Conservation (phyloP, 1,140 invertebrate species). For the Calephelis virginiensis region DNA sequence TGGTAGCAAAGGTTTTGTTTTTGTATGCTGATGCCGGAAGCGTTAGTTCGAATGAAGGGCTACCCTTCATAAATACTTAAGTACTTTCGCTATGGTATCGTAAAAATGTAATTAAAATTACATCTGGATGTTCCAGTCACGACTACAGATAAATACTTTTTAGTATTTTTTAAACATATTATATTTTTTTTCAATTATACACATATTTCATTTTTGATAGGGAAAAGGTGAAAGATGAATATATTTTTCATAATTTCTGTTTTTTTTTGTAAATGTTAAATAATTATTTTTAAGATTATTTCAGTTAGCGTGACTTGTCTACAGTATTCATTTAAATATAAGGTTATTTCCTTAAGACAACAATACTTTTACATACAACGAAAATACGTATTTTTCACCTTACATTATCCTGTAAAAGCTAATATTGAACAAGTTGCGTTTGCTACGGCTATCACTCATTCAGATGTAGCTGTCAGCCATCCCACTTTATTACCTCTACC, state of each 20-base stretch:
- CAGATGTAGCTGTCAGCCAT: conserved; percentile 31
- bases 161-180: no score
- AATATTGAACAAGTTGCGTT: conserved; percentile 33
- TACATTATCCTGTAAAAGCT: conserved; percentile 1
- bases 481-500: conserved; percentile 41
- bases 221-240: no score
- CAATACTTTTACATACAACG: no score
- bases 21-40: conserved; percentile 64
- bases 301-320: no score
- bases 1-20: conserved; percentile 57
- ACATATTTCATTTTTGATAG: no score
- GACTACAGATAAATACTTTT: background rate
- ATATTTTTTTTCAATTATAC: no score
- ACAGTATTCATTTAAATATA: no score
- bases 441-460: conserved; percentile 39
- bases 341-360: no score
- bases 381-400: background rate
- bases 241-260: no score
- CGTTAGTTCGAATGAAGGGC: conserved; percentile 51
- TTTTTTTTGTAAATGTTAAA: no score
- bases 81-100: conserved; percentile 64
- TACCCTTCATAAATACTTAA: conserved; percentile 68
- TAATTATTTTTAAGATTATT: no score
- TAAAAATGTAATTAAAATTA: conserved; percentile 78
- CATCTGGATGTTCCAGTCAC: conserved; percentile 33